Percentiles rank a stretch among this genome's conserved stretches.
These are phyloP conservation scores for Ancistrus triradiatus DNA, from an alignment of 2,113 vertebrate species.

Conservation along the genomic window DNA sequence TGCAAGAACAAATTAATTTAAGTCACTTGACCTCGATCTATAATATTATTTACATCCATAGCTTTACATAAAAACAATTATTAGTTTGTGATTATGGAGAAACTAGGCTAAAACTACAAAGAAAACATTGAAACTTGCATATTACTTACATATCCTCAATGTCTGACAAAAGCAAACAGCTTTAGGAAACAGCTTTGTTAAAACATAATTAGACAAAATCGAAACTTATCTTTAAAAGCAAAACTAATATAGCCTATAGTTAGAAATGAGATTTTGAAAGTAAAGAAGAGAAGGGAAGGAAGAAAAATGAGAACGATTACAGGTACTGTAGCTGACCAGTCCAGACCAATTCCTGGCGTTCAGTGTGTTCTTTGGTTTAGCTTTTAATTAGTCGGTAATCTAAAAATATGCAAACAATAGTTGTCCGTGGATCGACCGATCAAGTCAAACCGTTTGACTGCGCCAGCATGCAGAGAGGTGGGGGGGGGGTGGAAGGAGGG, in stretches of 20 bases:
- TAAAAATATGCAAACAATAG: background rate
- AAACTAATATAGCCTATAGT: no score
- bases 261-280: no score
- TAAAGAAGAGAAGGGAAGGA: background rate
- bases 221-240: no score
- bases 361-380: background rate
- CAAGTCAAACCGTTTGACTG: conserved; percentile 12
- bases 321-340: conserved; percentile 8
- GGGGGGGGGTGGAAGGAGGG: conserved; percentile 14
- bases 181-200: no score
- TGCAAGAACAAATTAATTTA: no score
- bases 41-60: no score
- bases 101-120: background rate
- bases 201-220: no score
- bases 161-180: no score
- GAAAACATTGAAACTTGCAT: no score
- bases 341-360: conserved; percentile 22
- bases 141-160: no score
- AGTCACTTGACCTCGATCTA: no score
- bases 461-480: conserved; percentile 27
- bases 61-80: no score
- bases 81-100: background rate
- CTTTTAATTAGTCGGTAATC: background rate
- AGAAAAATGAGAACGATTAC: background rate
- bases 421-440: conserved; percentile 3